A percentile compares a stretch with the other conserved stretches of the same genome.
These are phyloP conservation scores for Phaethornis superciliosus DNA, from an alignment of 2,113 vertebrate genomes.

Conservation along the genomic window DNA sequence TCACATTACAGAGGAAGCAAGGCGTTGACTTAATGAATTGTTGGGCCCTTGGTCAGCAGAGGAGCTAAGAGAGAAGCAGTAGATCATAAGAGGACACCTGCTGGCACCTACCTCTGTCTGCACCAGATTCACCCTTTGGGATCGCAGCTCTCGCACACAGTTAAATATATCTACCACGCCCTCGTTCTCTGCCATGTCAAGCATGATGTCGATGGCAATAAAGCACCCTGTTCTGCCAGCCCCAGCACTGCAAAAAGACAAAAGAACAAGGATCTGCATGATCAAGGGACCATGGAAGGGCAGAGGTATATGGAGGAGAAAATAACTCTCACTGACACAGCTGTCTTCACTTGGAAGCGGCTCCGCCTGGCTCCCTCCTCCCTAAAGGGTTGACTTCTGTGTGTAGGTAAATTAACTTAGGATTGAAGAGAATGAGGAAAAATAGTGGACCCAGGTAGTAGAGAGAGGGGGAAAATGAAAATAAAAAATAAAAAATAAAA, in stretches of 20 bases:
- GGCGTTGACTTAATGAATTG: background rate
- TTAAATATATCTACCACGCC: slow-evolving; percentile 98
- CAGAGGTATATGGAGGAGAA: background rate
- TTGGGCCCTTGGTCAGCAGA: background rate
- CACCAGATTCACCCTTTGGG: slow-evolving; percentile 95
- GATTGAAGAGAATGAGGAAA: background rate
- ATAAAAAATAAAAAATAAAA: background rate
- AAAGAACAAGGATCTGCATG: background rate
- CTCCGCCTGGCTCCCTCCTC: background rate
- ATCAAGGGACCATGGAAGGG: background rate
- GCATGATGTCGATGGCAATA: slow-evolving; percentile 97
- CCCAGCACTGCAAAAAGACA: slow-evolving; percentile 82
- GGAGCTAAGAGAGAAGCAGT: background rate
- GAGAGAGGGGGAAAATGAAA: too few relatives aligned
- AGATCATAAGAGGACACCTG: background rate
- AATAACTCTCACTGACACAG: background rate
- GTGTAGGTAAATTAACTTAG: background rate
- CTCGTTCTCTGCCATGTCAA: slow-evolving; percentile 98
- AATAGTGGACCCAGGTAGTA: background rate
- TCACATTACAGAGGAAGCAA: background rate
- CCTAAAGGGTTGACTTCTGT: background rate
- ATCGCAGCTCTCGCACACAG: slow-evolving; percentile 95
- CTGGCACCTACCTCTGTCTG: slow-evolving; percentile 90
- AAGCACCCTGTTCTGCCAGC: slow-evolving; percentile 95
- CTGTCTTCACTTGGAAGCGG: background rate